Percentiles rank a stretch among this genome's conserved stretches.
Evolutionary conservation across 2,113 vertebrate genomes (phyloP).

Genomic region (Notarius quadriscutis): DNA sequence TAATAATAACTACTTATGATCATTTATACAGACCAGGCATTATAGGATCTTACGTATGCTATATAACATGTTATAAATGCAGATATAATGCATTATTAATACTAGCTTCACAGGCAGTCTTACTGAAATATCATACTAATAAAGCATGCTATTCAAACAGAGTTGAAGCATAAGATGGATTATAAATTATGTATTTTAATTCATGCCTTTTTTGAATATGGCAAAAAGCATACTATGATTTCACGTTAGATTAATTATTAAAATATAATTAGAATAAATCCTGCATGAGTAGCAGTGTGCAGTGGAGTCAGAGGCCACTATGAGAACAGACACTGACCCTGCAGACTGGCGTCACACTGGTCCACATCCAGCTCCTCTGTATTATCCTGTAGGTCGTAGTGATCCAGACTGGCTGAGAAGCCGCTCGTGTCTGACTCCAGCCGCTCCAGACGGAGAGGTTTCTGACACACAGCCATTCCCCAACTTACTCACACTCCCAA

Average conservation of each 20-base stretch:
- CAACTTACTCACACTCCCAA: constrained; percentile 4
- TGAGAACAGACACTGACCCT: constrained; percentile 1
- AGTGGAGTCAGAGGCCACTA: neutral
- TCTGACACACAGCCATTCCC: constrained; percentile 32
- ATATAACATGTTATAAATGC: neutral
- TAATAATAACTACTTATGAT: neutral
- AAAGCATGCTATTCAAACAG: neutral
- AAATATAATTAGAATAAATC: neutral
- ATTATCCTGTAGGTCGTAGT: constrained; percentile 51
- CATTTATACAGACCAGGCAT: neutral
- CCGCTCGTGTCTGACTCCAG: constrained; percentile 49
- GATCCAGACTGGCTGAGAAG: constrained; percentile 48
- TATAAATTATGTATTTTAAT: neutral
- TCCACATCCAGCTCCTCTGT: constrained; percentile 47
- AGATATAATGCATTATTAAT: neutral
- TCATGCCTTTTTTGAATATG: neutral
- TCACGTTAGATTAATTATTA: neutral
- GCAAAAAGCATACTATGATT: neutral
- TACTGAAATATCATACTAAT: neutral
- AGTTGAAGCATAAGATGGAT: neutral
- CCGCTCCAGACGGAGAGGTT: constrained; percentile 29
- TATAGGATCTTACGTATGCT: neutral
- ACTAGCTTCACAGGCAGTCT: neutral
- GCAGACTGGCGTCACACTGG: constrained; percentile 22
- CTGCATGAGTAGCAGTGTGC: neutral